A percentile compares a stretch with the other conserved stretches of the same genome.
Evolutionary conservation across 2,797 vertebrate genomes (phyloP).

Genomic region (Bufotes viridis): DNA sequence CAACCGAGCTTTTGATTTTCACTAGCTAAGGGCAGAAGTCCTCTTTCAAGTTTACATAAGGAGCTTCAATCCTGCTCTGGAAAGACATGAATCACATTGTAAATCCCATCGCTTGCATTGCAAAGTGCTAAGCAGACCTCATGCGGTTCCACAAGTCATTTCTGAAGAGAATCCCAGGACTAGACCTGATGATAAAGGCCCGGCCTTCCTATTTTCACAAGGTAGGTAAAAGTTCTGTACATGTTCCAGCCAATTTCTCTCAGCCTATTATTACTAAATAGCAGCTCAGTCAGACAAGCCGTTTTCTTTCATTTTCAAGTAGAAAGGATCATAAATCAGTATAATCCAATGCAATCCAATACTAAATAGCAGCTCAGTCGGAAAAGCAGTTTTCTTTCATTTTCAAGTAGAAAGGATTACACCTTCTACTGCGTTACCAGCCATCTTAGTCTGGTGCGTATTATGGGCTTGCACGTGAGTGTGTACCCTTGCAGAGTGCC

Average conservation of each 20-base stretch:
- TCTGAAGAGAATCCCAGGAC: not conserved
- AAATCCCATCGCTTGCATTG: not conserved
- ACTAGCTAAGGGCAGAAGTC: not conserved
- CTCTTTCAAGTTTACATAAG: constrained; percentile 14
- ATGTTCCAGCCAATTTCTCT: not conserved
- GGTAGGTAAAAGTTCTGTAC: not conserved
- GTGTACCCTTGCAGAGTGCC: not conserved
- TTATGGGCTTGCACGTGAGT: not conserved
- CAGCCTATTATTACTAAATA: not conserved
- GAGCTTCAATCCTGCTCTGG: not conserved
- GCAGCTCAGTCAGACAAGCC: not conserved
- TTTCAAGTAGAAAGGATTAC: not conserved
- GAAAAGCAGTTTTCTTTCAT: not conserved
- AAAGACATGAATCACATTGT: constrained; percentile 1
- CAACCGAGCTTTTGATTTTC: not conserved
- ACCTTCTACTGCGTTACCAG: not conserved
- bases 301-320: not conserved
- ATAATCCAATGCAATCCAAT: too few relatives aligned
- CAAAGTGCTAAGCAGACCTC: not conserved
- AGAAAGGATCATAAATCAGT: not conserved
- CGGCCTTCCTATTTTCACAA: not conserved
- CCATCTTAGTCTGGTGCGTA: not conserved
- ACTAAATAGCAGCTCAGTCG: not conserved
- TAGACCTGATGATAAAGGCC: not conserved
- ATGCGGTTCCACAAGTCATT: not conserved